A percentile compares a stretch with the other conserved stretches of the same genome.
phyloP scores from a whole-genome alignment of 1,140 invertebrate species.

The Neotoxoptera formosana region DNA sequence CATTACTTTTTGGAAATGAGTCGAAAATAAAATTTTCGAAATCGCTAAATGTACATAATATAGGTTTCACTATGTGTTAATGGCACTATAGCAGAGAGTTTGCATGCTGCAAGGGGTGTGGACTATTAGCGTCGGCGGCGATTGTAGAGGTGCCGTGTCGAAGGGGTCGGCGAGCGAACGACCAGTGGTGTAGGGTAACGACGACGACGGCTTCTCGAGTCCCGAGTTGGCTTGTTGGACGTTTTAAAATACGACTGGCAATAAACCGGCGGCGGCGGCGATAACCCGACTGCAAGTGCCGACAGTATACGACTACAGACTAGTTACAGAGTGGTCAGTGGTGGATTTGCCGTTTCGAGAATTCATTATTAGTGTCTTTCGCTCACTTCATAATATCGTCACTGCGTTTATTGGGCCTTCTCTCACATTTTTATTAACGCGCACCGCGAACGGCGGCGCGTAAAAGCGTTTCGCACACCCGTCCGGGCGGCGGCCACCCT shows the following conservation, averaged over 20 bases:
- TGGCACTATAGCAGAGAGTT: background rate
- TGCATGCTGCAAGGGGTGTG: background rate
- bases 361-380: background rate
- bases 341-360: background rate
- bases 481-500: background rate
- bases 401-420: background rate
- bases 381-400: background rate
- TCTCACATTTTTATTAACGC: background rate
- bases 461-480: background rate
- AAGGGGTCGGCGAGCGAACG: background rate
- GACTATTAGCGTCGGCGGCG: background rate
- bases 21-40: no score
- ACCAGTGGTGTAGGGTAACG: no score
- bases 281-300: background rate
- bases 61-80: background rate
- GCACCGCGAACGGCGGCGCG: background rate
- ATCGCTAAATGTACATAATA: no score
- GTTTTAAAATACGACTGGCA: background rate
- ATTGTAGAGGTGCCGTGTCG: no score
- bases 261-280: background rate
- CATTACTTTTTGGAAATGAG: background rate
- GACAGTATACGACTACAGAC: no score
- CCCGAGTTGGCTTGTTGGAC: background rate
- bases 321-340: background rate
- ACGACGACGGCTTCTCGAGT: background rate